phyloP scores from a whole-genome alignment of 2,113 vertebrate genomes.

The Alouatta palliata region DNA sequence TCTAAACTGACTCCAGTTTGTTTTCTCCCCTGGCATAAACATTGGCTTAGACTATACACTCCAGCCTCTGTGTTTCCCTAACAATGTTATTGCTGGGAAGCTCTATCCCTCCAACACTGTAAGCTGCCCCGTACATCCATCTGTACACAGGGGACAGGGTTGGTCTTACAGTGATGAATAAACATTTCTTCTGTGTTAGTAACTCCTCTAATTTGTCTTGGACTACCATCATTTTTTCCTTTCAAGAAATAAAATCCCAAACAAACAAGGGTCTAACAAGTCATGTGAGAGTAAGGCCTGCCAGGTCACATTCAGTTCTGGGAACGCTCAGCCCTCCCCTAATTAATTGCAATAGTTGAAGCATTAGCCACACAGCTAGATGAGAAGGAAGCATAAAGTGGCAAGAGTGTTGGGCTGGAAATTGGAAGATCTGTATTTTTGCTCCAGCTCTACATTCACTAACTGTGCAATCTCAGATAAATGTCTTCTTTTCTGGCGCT shows the following conservation, averaged over 20 bases:
- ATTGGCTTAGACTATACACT: neutral
- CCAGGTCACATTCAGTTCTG: neutral
- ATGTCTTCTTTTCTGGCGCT: neutral
- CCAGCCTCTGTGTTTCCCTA: neutral
- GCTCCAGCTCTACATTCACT: neutral
- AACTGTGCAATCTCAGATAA: neutral
- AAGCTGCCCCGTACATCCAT: neutral
- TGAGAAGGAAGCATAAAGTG: neutral
- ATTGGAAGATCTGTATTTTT: neutral
- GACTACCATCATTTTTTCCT: neutral
- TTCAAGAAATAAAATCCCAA: neutral
- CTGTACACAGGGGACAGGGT: neutral
- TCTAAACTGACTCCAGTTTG: neutral
- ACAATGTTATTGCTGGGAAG: neutral
- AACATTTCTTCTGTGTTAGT: constrained; percentile 44
- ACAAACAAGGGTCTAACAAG: neutral
- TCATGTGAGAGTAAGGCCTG: neutral
- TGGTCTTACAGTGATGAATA: neutral
- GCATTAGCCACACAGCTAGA: neutral
- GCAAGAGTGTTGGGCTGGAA: neutral
- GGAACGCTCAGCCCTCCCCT: neutral
- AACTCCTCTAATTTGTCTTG: constrained; percentile 29
- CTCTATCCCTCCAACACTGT: neutral
- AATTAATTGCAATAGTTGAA: neutral
- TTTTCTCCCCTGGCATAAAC: neutral